phyloP scores from a whole-genome alignment of 2,113 vertebrate species.

The Oreochromis niloticus region DNA sequence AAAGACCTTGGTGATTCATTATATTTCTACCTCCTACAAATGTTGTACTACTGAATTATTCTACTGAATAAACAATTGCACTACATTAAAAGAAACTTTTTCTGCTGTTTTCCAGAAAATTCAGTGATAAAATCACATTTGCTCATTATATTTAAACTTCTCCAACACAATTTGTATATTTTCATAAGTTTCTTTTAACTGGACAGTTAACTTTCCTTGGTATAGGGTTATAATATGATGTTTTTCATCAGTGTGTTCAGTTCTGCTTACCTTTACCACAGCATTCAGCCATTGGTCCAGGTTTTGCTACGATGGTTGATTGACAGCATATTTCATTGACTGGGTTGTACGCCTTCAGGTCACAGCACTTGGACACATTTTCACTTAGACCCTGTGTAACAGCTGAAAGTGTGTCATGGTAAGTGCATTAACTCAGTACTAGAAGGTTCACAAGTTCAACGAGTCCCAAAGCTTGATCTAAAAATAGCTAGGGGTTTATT shows the following conservation, averaged over 20 bases:
- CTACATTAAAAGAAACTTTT: accelerated
- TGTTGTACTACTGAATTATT: background rate
- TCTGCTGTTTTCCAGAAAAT: background rate
- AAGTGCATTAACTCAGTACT: background rate
- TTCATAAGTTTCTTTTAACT: background rate
- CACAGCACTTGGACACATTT: background rate
- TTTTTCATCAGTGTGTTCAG: background rate
- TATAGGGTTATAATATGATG: background rate
- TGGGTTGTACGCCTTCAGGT: background rate
- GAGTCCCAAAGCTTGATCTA: background rate
- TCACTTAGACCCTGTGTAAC: background rate
- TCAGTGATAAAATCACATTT: background rate
- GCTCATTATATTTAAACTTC: background rate
- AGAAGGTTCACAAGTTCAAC: background rate
- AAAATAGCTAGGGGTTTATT: background rate
- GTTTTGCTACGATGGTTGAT: background rate
- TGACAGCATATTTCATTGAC: background rate
- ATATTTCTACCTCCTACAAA: background rate
- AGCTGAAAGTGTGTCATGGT: background rate
- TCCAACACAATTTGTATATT: background rate
- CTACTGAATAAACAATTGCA: background rate
- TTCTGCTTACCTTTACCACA: background rate
- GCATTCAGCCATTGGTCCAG: background rate
- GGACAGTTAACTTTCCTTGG: background rate
- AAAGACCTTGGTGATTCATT: background rate